Evolutionary conservation across 2,888 invertebrate genomes (phyloP).

Genomic region (Unio pictorum): DNA sequence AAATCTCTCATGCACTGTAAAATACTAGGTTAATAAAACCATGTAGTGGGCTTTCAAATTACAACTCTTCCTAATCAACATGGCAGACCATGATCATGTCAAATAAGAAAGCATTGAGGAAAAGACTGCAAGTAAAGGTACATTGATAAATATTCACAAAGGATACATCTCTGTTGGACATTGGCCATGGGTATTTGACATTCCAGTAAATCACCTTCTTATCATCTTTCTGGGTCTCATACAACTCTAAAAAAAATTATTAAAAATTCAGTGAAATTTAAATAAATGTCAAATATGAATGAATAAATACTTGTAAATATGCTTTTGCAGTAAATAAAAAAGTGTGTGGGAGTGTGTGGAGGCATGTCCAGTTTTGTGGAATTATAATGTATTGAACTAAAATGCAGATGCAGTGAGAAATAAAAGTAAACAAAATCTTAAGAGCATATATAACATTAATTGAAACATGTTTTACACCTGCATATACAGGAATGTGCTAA

Average conservation of each 20-base stretch:
- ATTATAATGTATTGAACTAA: conserved; percentile 1
- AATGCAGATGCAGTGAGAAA: not conserved
- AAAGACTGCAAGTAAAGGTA: too few relatives aligned
- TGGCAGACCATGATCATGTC: too few relatives aligned
- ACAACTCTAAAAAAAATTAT: conserved; percentile 53
- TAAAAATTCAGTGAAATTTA: not conserved
- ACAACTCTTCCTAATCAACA: too few relatives aligned
- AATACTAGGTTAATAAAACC: too few relatives aligned
- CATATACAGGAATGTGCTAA: too few relatives aligned
- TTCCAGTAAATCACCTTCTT: conserved; percentile 67
- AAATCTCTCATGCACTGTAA: too few relatives aligned
- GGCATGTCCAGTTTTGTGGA: not conserved
- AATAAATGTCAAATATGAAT: not conserved
- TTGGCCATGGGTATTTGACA: conserved; percentile 67
- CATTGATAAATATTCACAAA: conserved; percentile 24
- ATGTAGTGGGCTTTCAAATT: too few relatives aligned
- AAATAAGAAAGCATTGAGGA: too few relatives aligned
- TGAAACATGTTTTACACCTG: too few relatives aligned
- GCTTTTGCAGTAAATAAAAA: not conserved
- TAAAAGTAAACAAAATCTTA: not conserved
- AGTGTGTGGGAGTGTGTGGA: not conserved
- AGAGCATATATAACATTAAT: too few relatives aligned
- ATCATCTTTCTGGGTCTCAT: conserved; percentile 51
- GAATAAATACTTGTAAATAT: not conserved
- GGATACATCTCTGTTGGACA: conserved; percentile 71